These are phyloP conservation scores for Galerucella pusilla DNA, from an alignment of 2,888 invertebrate species.

Conservation along the genomic window DNA sequence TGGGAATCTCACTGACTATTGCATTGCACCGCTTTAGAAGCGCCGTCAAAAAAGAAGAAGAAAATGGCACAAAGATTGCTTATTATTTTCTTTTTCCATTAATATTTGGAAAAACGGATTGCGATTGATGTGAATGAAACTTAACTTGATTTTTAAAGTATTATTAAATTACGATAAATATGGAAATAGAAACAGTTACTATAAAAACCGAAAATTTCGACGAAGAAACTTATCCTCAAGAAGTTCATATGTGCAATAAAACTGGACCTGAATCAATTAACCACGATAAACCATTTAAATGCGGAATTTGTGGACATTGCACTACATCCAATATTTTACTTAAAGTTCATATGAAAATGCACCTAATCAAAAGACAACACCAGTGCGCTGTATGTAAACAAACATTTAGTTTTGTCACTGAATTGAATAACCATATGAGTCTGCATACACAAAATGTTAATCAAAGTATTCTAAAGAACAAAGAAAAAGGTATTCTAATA, in stretches of 20 bases:
- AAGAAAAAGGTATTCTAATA: not conserved
- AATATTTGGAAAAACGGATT: not conserved
- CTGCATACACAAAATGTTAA: slow-evolving; percentile 19
- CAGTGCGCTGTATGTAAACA: slow-evolving; percentile 32
- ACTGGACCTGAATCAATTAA: not conserved
- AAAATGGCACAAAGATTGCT: not conserved
- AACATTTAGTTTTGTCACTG: slow-evolving; percentile 34
- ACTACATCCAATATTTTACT: slow-evolving; percentile 33
- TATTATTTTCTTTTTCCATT: not conserved
- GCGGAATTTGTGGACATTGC: slow-evolving; percentile 39
- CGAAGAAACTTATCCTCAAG: slow-evolving; percentile 20
- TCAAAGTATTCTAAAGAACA: not conserved
- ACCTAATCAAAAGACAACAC: slow-evolving; percentile 33
- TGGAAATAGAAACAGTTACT: slow-evolving; percentile 32
- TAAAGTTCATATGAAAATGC: slow-evolving; percentile 38
- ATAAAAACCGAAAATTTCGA: slow-evolving; percentile 33
- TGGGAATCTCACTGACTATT: no score
- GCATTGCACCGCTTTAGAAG: not conserved
- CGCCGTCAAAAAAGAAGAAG: not conserved
- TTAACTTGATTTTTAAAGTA: not conserved
- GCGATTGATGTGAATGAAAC: not conserved
- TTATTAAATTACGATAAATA: not conserved
- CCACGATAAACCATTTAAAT: slow-evolving; percentile 33
- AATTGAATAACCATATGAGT: slow-evolving; percentile 32
- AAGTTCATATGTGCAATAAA: not conserved